Percentiles rank a stretch among this genome's conserved stretches.
Evolutionary conservation across 2,888 invertebrate species (phyloP).

Genomic region (Halictus quadricinctus): DNA sequence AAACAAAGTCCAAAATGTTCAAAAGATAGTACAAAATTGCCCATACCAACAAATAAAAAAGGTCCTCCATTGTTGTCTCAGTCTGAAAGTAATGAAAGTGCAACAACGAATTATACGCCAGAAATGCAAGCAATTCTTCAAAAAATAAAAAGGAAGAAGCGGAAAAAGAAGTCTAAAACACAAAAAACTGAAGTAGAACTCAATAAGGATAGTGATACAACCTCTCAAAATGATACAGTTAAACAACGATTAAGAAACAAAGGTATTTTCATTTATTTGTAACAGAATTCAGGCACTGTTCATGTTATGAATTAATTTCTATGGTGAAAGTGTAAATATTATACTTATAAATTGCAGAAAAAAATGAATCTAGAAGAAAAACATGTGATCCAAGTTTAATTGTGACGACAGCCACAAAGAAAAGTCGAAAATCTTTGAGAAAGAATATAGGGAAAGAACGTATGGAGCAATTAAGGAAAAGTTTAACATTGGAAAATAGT

Average conservation of each 20-base stretch:
- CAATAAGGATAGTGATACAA: background rate
- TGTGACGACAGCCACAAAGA: background rate
- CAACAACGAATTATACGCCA: conserved; percentile 56
- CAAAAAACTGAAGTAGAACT: background rate
- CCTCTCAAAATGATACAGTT: background rate
- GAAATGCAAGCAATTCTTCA: conserved; percentile 69
- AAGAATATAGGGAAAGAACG: conserved; percentile 64
- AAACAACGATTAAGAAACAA: conserved; percentile 14
- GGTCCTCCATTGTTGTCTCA: background rate
- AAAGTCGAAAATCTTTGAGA: background rate
- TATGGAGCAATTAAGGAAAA: conserved; percentile 56
- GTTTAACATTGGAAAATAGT: conserved; percentile 15
- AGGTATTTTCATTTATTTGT: background rate
- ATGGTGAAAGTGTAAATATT: background rate
- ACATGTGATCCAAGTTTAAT: background rate
- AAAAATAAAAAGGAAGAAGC: conserved; percentile 56
- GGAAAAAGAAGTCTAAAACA: background rate
- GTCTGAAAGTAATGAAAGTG: background rate
- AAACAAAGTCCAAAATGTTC: background rate
- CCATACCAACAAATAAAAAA: background rate
- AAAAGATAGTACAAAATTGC: conserved; percentile 17
- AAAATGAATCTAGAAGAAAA: background rate
- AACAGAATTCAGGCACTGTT: background rate
- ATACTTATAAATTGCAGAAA: conserved; percentile 13
- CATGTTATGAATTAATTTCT: background rate